Conservation (phyloP, 2,797 vertebrate species). For the Malacoctenus gilli region DNA sequence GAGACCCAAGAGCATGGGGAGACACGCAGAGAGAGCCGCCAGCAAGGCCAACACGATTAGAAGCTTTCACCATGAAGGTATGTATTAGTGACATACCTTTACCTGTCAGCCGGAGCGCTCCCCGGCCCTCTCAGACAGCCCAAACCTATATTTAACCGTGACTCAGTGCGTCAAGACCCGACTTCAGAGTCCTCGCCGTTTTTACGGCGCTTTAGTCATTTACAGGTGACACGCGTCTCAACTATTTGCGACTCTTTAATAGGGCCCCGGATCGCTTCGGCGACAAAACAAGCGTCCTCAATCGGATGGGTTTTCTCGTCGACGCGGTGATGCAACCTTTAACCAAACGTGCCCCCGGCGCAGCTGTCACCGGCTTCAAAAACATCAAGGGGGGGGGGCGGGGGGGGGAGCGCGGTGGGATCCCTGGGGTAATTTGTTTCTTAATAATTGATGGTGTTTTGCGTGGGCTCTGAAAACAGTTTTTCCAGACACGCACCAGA, state of each 20-base stretch:
- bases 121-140: conserved; percentile 67
- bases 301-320: conserved; percentile 29
- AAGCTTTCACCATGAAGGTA: conserved; percentile 99
- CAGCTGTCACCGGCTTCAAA: conserved; percentile 71
- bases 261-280: conserved; percentile 5
- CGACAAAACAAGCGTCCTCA: conserved; percentile 35
- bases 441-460: conserved; percentile 86
- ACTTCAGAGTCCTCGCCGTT: conserved; percentile 68
- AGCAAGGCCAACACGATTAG: conserved; percentile 97
- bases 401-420: too few species aligned
- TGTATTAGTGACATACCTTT: conserved; percentile 80
- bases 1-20: conserved; percentile 84
- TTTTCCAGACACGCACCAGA: conserved; percentile 81
- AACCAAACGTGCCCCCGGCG: conserved; percentile 55
- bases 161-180: conserved; percentile 68
- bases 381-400: conserved; percentile 65
- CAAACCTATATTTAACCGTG: conserved; percentile 78
- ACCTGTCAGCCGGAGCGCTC: conserved; percentile 68
- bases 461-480: conserved; percentile 78
- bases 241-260: conserved; percentile 42
- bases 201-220: conserved; percentile 72
- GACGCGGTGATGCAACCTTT: conserved; percentile 63
- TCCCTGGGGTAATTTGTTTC: conserved; percentile 77
- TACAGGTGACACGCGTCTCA: conserved; percentile 68
- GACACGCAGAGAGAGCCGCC: conserved; percentile 87